A percentile compares a stretch with the other conserved stretches of the same genome.
phyloP scores from a whole-genome alignment of 2,797 vertebrate species.

The Gallinago solitaria region DNA sequence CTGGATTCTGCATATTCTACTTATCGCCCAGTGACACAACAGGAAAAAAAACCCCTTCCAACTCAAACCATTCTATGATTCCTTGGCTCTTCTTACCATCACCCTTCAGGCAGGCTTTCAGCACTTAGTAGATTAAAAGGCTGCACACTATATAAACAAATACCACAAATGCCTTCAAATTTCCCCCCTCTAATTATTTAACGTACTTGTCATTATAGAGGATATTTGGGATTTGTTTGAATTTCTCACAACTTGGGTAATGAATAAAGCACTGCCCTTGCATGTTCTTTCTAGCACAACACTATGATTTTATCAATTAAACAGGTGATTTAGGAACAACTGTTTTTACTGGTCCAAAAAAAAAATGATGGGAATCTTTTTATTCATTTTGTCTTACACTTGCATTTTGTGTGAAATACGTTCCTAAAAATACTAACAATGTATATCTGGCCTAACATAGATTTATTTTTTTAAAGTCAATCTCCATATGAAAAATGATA shows the following conservation, averaged over 20 bases:
- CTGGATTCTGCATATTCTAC: background rate
- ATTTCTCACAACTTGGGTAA: background rate
- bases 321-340: background rate
- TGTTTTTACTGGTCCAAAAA: background rate
- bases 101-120: background rate
- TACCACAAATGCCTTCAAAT: background rate
- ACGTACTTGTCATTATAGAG: background rate
- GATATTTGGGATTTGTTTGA: background rate
- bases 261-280: background rate
- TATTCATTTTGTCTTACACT: background rate
- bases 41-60: background rate
- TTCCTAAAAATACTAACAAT: background rate
- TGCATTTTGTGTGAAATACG: background rate
- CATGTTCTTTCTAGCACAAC: background rate
- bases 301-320: background rate
- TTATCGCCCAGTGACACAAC: background rate
- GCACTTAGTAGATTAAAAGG: background rate
- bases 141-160: background rate
- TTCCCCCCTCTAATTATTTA: background rate
- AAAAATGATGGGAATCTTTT: background rate
- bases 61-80: background rate
- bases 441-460: background rate
- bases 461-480: background rate
- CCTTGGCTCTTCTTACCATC: background rate
- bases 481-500: background rate